Conservation (phyloP, 2,888 invertebrate species). For the Kryphioiulus occultus region DNA sequence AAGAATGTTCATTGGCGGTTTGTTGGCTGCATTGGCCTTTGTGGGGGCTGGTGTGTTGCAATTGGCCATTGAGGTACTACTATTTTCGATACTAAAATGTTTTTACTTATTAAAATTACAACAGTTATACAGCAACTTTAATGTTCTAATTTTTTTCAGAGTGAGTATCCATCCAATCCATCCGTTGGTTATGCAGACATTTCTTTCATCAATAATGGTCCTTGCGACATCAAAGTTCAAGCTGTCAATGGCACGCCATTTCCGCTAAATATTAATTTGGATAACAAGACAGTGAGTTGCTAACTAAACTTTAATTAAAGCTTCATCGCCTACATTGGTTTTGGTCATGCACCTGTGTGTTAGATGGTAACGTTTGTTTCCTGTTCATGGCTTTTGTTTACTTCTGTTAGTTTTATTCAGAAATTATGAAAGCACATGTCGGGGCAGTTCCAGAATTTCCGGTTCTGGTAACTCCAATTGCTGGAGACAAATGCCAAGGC, state of each 20-base stretch:
- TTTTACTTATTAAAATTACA: too few relatives aligned
- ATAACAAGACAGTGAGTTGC: neutral
- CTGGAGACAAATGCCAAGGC: neutral
- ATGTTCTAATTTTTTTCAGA: too few relatives aligned
- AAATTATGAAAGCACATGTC: neutral
- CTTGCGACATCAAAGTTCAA: neutral
- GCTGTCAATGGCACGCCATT: neutral
- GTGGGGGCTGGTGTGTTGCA: conserved; percentile 87
- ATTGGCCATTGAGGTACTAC: conserved; percentile 76
- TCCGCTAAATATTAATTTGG: neutral
- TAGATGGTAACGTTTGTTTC: too few relatives aligned
- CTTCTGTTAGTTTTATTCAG: neutral
- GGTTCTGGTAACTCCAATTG: neutral
- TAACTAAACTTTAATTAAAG: too few relatives aligned
- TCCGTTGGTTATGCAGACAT: neutral
- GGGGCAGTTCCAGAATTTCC: neutral
- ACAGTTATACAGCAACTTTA: too few relatives aligned
- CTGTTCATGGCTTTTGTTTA: neutral
- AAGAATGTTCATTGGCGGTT: conserved; percentile 85
- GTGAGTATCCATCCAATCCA: conserved; percentile 9
- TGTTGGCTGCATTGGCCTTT: conserved; percentile 85
- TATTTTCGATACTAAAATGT: too few relatives aligned
- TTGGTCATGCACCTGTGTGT: too few relatives aligned
- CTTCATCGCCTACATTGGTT: too few relatives aligned
- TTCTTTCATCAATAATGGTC: conserved; percentile 30